Conservation (phyloP, 2,113 vertebrate species). For the Dasypus novemcinctus region DNA sequence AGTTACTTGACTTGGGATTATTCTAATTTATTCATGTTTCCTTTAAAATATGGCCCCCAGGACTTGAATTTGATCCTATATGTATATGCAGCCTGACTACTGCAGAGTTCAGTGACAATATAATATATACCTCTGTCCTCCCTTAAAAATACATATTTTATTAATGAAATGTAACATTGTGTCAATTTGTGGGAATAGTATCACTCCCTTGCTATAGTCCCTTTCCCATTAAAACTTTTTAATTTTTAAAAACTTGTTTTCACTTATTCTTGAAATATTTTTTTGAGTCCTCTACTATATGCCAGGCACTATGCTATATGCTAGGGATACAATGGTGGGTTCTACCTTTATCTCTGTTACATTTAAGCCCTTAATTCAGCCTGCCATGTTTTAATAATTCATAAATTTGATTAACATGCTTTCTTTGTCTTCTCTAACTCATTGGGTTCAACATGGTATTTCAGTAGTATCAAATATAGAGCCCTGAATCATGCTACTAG, state of each 20-base stretch:
- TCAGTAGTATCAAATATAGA: conserved; percentile 22
- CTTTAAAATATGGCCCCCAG: neutral
- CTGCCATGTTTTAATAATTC: neutral
- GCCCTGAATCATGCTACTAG: neutral
- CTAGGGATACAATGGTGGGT: neutral
- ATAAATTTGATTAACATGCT: neutral
- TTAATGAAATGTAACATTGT: conserved; percentile 24
- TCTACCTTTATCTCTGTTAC: neutral
- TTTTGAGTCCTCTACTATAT: neutral
- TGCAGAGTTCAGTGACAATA: neutral
- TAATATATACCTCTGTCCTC: neutral
- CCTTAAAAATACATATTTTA: neutral
- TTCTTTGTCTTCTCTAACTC: neutral
- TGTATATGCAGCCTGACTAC: neutral
- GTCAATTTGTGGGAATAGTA: neutral
- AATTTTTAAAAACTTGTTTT: conserved; percentile 14
- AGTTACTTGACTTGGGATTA: neutral
- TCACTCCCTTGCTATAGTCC: neutral
- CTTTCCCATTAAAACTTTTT: neutral
- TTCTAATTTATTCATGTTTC: neutral
- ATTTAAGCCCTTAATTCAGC: neutral
- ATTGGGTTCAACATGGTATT: conserved; percentile 25
- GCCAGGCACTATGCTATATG: neutral
- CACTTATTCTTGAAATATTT: neutral
- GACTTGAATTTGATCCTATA: neutral